Conservation (phyloP, 2,888 invertebrate genomes). For the Hedya salicella region DNA sequence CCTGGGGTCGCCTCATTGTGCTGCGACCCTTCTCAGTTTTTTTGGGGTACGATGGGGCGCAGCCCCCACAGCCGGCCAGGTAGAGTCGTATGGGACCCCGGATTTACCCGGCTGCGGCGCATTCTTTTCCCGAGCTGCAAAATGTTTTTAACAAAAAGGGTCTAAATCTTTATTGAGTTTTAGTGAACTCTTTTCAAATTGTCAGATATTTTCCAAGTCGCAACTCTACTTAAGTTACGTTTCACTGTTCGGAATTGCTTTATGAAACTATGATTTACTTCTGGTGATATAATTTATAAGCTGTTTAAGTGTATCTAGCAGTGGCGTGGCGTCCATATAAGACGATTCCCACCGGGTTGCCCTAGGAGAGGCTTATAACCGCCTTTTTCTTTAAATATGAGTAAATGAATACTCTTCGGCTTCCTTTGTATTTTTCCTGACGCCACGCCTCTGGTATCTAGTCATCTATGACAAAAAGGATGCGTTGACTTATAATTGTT, state of each 20-base stretch:
- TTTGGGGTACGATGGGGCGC: conserved; percentile 73
- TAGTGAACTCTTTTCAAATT: conserved; percentile 36
- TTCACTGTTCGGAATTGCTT: too few species aligned
- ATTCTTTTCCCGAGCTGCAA: conserved; percentile 58
- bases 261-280: too few species aligned
- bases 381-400: too few species aligned
- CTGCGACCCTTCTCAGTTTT: conserved; percentile 79
- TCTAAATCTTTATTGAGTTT: conserved; percentile 37
- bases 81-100: conserved; percentile 66
- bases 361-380: too few species aligned
- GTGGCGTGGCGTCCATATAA: too few species aligned
- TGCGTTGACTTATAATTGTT: conserved; percentile 26
- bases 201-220: neutral
- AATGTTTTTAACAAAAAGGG: conserved; percentile 52
- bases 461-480: conserved; percentile 16
- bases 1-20: conserved; percentile 64
- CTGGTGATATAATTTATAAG: conserved; percentile 13
- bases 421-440: too few species aligned
- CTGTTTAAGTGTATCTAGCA: conserved; percentile 10
- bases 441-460: too few species aligned
- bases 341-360: too few species aligned
- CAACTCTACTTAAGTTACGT: too few species aligned
- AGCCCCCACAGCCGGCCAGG: conserved; percentile 72
- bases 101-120: conserved; percentile 64
- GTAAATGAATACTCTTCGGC: too few species aligned